Conservation (phyloP, 2,888 invertebrate species). For the Seladonia tumulorum region DNA sequence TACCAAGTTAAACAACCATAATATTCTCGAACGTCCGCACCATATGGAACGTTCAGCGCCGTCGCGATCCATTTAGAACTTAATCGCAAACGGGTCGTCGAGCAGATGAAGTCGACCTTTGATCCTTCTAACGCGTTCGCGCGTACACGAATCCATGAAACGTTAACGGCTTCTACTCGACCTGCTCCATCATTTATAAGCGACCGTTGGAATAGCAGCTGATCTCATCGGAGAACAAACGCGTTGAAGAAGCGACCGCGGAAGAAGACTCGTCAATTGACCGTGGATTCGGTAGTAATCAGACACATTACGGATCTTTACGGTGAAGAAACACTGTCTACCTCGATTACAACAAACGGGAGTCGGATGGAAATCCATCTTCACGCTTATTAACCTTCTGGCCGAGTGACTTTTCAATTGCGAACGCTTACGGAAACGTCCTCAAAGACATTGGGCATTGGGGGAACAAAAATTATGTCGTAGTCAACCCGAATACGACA, state of each 20-base stretch:
- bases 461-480: neutral
- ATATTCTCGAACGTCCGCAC: neutral
- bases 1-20: neutral
- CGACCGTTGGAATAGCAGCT: neutral
- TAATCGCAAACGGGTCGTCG: neutral
- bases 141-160: neutral
- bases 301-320: neutral
- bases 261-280: neutral
- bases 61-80: neutral
- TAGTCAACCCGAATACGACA: neutral
- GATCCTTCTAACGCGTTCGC: neutral
- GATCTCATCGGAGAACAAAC: neutral
- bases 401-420: neutral
- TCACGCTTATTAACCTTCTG: neutral
- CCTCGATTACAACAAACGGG: neutral
- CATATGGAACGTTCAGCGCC: neutral
- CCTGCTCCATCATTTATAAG: neutral
- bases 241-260: neutral
- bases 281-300: neutral
- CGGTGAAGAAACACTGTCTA: neutral
- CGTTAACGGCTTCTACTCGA: neutral
- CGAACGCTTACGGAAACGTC: neutral
- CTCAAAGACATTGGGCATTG: neutral
- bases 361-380: neutral
- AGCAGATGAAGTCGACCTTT: neutral